Evolutionary conservation across 2,797 vertebrate genomes (phyloP).

Genomic region (Sebastes hopkinsi): DNA sequence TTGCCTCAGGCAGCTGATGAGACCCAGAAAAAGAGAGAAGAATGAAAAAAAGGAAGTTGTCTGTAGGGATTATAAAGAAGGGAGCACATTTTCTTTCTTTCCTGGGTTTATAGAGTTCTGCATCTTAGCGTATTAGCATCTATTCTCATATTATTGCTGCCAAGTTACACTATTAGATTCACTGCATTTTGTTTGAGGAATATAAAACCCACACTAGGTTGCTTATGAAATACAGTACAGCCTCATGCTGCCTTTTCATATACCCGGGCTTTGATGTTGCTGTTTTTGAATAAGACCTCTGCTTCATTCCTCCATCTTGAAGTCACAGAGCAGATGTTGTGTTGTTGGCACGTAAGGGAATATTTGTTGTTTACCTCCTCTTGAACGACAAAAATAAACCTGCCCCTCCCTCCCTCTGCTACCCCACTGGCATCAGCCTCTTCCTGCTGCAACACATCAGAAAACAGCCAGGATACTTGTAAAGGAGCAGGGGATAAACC

Average conservation of each 20-base stretch:
- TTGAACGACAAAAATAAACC: conserved; percentile 56
- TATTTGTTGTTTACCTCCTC: conserved; percentile 47
- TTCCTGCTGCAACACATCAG: conserved; percentile 23
- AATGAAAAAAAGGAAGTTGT: conserved; percentile 11
- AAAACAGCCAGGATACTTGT: conserved; percentile 12
- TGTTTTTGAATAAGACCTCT: conserved; percentile 8
- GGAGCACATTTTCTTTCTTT: background rate
- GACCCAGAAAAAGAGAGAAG: background rate
- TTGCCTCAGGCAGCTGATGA: conserved; percentile 25
- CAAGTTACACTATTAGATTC: conserved; percentile 11
- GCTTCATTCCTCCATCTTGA: conserved; percentile 18
- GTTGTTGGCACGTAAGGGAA: conserved; percentile 14
- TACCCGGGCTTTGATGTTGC: conserved; percentile 16
- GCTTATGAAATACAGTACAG: conserved; percentile 4
- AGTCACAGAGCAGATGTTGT: conserved; percentile 46
- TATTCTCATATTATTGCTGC: conserved; percentile 20
- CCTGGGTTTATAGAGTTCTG: background rate
- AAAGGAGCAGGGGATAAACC: conserved; percentile 9
- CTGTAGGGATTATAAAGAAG: conserved; percentile 17
- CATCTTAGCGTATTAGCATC: conserved; percentile 9
- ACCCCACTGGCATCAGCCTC: conserved; percentile 17
- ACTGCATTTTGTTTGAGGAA: conserved; percentile 10
- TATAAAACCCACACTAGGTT: background rate
- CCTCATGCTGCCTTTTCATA: background rate
- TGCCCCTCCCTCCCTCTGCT: conserved; percentile 22